These are phyloP conservation scores for Discoglossus pictus DNA, from an alignment of 2,797 vertebrate genomes.

Conservation along the genomic window DNA sequence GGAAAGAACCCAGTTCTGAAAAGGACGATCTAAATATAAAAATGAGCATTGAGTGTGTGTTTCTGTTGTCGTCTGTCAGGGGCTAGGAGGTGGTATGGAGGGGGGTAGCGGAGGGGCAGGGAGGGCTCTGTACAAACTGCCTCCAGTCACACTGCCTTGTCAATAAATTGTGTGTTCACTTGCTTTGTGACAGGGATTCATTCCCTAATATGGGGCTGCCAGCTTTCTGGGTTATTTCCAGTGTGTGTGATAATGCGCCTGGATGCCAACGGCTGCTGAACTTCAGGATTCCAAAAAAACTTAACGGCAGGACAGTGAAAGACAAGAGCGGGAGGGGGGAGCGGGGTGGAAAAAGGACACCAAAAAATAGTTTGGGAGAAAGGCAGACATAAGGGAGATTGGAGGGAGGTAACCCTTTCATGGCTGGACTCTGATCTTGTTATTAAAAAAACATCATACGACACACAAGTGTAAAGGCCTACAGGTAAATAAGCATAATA, in stretches of 20 bases:
- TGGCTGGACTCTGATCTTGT: too few relatives aligned
- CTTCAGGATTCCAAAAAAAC: constrained; percentile 63
- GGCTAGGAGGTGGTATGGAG: constrained; percentile 6
- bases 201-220: constrained; percentile 91
- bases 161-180: constrained; percentile 85
- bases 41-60: constrained; percentile 41
- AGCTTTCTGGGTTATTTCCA: constrained; percentile 95
- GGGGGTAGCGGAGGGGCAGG: background rate
- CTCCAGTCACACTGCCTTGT: constrained; percentile 76
- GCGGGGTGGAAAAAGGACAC: constrained; percentile 47
- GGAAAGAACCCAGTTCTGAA: constrained; percentile 8
- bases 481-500: too few relatives aligned
- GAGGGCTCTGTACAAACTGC: constrained; percentile 44
- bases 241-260: constrained; percentile 90
- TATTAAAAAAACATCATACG: too few relatives aligned
- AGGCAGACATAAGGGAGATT: constrained; percentile 30
- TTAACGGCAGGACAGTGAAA: constrained; percentile 47
- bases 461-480: too few relatives aligned
- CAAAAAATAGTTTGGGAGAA: constrained; percentile 48
- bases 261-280: constrained; percentile 72
- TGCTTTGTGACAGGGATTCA: constrained; percentile 80
- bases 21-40: constrained; percentile 58
- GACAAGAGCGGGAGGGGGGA: constrained; percentile 30
- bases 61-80: constrained; percentile 43
- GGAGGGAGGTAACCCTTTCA: constrained; percentile 1